These are phyloP conservation scores for Aphidius colemani DNA, from an alignment of 2,888 invertebrate species.

Conservation along the genomic window DNA sequence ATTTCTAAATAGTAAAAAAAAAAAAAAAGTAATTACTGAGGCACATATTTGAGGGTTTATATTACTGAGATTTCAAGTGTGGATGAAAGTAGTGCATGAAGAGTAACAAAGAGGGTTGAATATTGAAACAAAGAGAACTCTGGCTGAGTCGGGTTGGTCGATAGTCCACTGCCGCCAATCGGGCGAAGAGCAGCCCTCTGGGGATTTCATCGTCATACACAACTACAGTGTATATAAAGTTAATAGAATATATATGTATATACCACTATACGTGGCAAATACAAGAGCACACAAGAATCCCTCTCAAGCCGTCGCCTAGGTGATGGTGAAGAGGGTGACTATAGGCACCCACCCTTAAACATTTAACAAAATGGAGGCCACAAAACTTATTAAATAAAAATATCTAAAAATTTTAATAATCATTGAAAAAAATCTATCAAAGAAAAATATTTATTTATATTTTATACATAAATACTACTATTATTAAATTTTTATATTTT, in stretches of 20 bases:
- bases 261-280: conserved; percentile 12
- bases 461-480: background rate
- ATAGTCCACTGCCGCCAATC: conserved; percentile 59
- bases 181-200: conserved; percentile 49
- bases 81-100: background rate
- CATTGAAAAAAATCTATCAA: too few species aligned
- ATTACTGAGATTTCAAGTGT: too few species aligned
- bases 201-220: background rate
- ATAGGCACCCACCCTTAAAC: conserved; percentile 26
- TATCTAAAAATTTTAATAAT: too few species aligned
- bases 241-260: too few species aligned
- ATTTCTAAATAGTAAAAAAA: too few species aligned
- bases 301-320: conserved; percentile 48
- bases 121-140: conserved; percentile 59
- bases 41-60: too few species aligned
- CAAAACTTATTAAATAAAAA: too few species aligned
- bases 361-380: too few species aligned
- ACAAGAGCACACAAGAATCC: conserved; percentile 15
- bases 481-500: background rate
- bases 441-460: too few species aligned
- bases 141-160: conserved; percentile 54
- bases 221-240: too few species aligned
- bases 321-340: conserved; percentile 40
- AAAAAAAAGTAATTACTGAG: too few species aligned
- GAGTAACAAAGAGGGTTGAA: conserved; percentile 42